Conservation (phyloP, 2,113 vertebrate species). For the Lasiurus cinereus region DNA sequence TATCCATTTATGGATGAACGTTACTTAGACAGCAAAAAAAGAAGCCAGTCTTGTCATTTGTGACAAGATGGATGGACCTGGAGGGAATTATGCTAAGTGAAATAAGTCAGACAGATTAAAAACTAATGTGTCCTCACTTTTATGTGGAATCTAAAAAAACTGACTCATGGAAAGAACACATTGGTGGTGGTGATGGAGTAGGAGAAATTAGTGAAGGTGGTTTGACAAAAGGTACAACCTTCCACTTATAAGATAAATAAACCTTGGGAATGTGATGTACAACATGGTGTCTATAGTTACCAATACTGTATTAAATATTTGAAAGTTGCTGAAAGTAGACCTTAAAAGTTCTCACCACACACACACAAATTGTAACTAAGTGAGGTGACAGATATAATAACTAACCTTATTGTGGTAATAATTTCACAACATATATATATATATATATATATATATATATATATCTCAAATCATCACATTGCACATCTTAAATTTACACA, state of each 20-base stretch:
- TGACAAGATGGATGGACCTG: neutral
- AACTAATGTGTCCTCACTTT: neutral
- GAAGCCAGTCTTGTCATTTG: neutral
- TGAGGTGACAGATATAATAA: neutral
- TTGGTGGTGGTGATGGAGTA: neutral
- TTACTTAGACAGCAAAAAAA: neutral
- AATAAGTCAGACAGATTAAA: neutral
- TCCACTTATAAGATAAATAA: neutral
- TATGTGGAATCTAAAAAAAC: neutral
- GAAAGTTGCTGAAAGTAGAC: neutral
- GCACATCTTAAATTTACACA: neutral
- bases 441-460: too few species aligned
- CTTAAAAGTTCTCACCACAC: neutral
- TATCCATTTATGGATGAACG: neutral
- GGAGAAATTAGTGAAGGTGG: neutral
- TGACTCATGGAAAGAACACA: neutral
- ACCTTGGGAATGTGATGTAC: neutral
- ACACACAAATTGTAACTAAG: neutral
- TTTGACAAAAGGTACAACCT: neutral
- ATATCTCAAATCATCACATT: neutral
- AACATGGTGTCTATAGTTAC: neutral
- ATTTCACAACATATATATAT: neutral
- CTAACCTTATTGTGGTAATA: neutral
- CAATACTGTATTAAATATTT: neutral
- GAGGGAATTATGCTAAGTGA: neutral